Conservation (phyloP, 23 tunicate genomes). For the Ascidia mentula region DNA sequence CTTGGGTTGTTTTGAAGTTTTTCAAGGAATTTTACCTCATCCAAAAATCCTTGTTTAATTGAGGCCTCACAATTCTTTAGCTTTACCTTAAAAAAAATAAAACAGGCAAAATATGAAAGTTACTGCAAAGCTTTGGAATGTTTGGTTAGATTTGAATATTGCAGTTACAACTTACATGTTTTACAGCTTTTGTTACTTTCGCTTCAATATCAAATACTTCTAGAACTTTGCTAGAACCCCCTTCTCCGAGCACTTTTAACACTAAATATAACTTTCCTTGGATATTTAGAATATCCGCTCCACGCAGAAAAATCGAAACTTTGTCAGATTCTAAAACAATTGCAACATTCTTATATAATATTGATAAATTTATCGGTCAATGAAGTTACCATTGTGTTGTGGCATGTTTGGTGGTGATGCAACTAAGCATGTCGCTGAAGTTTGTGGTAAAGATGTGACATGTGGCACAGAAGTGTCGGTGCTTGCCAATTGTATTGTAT, state of each 20-base stretch:
- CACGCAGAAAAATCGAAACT: neutral
- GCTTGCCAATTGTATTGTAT: no score
- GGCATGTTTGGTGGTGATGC: no score
- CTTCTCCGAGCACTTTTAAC: conserved; percentile 47
- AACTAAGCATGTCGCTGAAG: no score
- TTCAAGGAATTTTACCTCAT: conserved; percentile 66
- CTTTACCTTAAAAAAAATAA: conserved; percentile 23
- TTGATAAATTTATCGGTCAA: no score
- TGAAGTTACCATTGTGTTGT: no score
- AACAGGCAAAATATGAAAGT: no score
- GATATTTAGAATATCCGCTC: conserved; percentile 21
- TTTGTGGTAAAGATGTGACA: no score
- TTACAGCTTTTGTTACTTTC: conserved; percentile 37
- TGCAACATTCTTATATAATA: no score
- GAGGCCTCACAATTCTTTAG: conserved; percentile 45
- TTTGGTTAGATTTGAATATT: no score
- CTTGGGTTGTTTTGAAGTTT: conserved; percentile 52
- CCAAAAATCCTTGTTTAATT: conserved; percentile 49
- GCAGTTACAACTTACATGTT: conserved; percentile 38
- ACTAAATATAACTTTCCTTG: conserved; percentile 35
- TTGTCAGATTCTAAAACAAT: neutral
- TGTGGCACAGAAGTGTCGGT: no score
- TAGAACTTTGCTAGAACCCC: conserved; percentile 85
- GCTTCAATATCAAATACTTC: conserved; percentile 27
- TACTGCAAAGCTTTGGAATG: no score